A percentile compares a stretch with the other conserved stretches of the same genome.
phyloP scores from a whole-genome alignment of 2,113 vertebrate genomes.

The Pelobates fuscus region DNA sequence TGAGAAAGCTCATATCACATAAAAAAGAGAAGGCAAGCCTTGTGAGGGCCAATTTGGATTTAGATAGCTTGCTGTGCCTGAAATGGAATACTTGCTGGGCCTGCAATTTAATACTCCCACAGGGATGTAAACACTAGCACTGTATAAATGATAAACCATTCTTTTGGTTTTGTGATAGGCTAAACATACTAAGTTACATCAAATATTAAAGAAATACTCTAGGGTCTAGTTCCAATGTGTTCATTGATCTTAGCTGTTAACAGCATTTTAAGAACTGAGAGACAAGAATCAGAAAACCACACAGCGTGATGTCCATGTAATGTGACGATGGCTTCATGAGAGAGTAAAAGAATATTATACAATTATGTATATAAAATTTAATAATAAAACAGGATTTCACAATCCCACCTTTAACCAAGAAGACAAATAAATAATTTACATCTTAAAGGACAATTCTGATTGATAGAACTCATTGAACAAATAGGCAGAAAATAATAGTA shows the following conservation, averaged over 20 bases:
- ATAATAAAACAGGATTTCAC: too few species aligned
- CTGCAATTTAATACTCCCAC: constrained; percentile 14
- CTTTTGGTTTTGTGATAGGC: constrained; percentile 30
- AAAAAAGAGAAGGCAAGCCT: constrained; percentile 17
- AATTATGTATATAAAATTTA: too few species aligned
- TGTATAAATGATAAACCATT: constrained; percentile 40
- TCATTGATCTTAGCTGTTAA: constrained; percentile 41
- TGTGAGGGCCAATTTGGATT: not conserved
- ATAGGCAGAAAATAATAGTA: too few species aligned
- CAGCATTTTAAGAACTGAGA: constrained; percentile 37
- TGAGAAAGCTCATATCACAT: constrained; percentile 44
- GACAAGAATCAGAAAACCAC: constrained; percentile 1
- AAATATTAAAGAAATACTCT: constrained; percentile 40
- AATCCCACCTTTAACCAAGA: too few species aligned
- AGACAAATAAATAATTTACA: too few species aligned
- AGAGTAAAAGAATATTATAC: too few species aligned
- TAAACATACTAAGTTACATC: constrained; percentile 44
- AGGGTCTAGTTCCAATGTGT: constrained; percentile 14
- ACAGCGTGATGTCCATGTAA: constrained; percentile 10
- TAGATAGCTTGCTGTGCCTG: constrained; percentile 20
- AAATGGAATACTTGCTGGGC: constrained; percentile 24
- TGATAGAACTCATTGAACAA: too few species aligned
- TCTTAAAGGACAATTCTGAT: too few species aligned
- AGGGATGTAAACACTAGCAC: constrained; percentile 23
- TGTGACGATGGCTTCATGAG: not conserved